Conservation (phyloP, 1,140 invertebrate genomes). For the Cepaea nemoralis region DNA sequence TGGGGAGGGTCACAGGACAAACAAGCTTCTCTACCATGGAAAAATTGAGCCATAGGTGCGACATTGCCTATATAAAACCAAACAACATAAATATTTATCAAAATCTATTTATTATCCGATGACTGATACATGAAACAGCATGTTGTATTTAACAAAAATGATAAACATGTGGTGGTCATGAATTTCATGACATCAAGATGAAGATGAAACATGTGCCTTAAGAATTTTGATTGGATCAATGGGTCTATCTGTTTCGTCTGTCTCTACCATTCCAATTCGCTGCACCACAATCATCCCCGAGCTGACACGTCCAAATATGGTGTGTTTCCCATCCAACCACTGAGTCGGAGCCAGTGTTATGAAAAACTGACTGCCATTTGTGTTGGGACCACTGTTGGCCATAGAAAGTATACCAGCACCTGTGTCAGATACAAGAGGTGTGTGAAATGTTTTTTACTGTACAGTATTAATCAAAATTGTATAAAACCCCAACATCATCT, state of each 20-base stretch:
- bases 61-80: too few relatives aligned
- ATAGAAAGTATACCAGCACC: slow-evolving; percentile 88
- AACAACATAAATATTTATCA: too few relatives aligned
- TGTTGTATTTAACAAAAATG: background rate
- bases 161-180: background rate
- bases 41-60: too few relatives aligned
- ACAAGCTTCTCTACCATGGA: too few relatives aligned
- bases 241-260: slow-evolving; percentile 90
- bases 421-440: slow-evolving; percentile 53
- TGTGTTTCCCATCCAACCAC: slow-evolving; percentile 97
- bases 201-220: slow-evolving; percentile 73
- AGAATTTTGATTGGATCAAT: slow-evolving; percentile 91
- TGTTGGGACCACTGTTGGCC: slow-evolving; percentile 95
- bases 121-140: too few relatives aligned
- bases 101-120: too few relatives aligned
- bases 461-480: too few relatives aligned
- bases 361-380: slow-evolving; percentile 98
- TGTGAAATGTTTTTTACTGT: too few relatives aligned
- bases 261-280: slow-evolving; percentile 91
- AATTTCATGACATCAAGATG: slow-evolving; percentile 14
- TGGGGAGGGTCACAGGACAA: too few relatives aligned
- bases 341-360: slow-evolving; percentile 96
- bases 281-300: slow-evolving; percentile 91
- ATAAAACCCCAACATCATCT: too few relatives aligned
- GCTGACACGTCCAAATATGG: slow-evolving; percentile 92